Evolutionary conservation across 2,113 vertebrate genomes (phyloP).

Genomic region (Chionodraco myersi): DNA sequence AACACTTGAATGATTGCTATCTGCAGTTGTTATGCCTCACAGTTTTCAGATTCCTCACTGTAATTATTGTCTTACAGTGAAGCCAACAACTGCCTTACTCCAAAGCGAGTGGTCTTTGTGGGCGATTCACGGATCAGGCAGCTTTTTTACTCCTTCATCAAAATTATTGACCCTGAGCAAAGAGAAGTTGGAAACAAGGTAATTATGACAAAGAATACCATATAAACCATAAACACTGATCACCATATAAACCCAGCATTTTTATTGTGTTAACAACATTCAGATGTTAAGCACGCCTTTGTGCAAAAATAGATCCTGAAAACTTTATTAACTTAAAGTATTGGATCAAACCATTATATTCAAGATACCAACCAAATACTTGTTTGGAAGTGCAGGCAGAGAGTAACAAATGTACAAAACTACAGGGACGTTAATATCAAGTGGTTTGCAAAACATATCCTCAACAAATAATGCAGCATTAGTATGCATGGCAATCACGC

Average conservation of each 20-base stretch:
- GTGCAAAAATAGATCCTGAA: neutral
- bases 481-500: neutral
- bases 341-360: neutral
- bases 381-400: neutral
- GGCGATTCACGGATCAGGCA: constrained; percentile 97
- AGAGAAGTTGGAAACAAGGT: constrained; percentile 95
- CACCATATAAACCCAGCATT: too few relatives aligned
- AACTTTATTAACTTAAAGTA: too few relatives aligned
- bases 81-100: constrained; percentile 91
- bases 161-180: constrained; percentile 89
- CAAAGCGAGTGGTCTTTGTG: constrained; percentile 91
- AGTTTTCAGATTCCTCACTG: constrained; percentile 1
- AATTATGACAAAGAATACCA: constrained; percentile 21
- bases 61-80: constrained; percentile 85
- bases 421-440: too few relatives aligned
- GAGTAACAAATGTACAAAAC: neutral
- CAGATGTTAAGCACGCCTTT: neutral
- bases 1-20: neutral
- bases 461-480: neutral
- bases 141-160: constrained; percentile 94
- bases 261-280: neutral
- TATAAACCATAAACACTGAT: neutral
- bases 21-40: neutral
- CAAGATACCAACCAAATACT: neutral
- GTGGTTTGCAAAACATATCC: neutral